Evolutionary conservation across 2,797 vertebrate species (phyloP), one percentile per base, ranked within the genome.

Genomic region (Sebastes dallii): DNA sequence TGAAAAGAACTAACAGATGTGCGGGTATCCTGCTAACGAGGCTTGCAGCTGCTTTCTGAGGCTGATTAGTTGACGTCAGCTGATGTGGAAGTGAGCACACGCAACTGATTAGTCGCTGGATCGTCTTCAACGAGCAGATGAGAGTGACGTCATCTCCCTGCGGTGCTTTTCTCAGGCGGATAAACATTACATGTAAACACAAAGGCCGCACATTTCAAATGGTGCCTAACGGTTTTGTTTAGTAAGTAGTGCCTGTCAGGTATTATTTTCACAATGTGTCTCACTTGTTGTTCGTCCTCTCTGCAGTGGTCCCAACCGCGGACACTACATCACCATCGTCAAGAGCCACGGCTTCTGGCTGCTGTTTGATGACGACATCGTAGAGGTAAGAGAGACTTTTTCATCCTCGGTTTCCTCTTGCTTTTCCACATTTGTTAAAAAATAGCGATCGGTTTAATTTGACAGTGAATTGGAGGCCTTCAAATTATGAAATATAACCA

Each of bases 261-360:
- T 20, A 1, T 16, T 39, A 11, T 20, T 16, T 16, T 34, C 5
- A 5, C 2, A 3, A 8, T 18, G 56, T 9, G 25, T 22, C 4
- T 75, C 13, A 8, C 25, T 22, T 30, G 18, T 29, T 16, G 52
- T 18, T 24, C 25, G 20, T 29, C 30, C 4, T 13, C 72, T 82
- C 50, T 66, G 24, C 94, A 98, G 97, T 24, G 97, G 97, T 25
- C 97, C 97, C 11, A 98, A 98, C 89, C 96, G 97, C 5, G 97
- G 97, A 29, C 97, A 98, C 94, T 98, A 98, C 93, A 98, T 98
- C 94, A 97, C 97, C 92, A 98, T 98, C 59, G 97, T 98, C 74
- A 98, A 98, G 95, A 98, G 97, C 86, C 97, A 98, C 14, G 97
- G 97, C 89, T 97, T 98, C 94, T 98, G 97, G 97, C 92, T 98